Conservation (phyloP, 2,797 vertebrate genomes). For the Fistularia commersonii region DNA sequence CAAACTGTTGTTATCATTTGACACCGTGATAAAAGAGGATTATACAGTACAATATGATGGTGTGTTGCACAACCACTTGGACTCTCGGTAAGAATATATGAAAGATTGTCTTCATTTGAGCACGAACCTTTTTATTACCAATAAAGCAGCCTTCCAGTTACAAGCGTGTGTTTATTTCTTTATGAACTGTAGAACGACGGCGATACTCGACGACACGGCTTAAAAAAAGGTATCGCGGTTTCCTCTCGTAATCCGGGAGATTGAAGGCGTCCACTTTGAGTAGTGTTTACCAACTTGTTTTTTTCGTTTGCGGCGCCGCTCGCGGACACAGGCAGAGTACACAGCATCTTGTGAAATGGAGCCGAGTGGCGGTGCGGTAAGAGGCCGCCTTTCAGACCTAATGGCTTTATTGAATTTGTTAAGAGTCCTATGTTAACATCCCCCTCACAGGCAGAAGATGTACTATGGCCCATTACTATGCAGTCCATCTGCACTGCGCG, state of each 20-base stretch:
- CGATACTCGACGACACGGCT: not conserved
- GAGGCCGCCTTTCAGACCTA: slow-evolving; percentile 59
- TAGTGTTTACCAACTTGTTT: slow-evolving; percentile 41
- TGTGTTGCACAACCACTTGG: slow-evolving; percentile 84
- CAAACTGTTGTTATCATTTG: slow-evolving; percentile 81
- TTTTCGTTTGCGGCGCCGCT: slow-evolving; percentile 32
- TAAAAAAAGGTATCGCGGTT: no score
- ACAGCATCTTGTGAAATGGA: slow-evolving; percentile 54
- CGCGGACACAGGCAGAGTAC: slow-evolving; percentile 26
- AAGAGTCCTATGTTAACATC: slow-evolving; percentile 57
- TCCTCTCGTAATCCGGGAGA: no score
- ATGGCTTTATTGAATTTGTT: slow-evolving; percentile 70
- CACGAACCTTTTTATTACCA: slow-evolving; percentile 87
- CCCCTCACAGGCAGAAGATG: slow-evolving; percentile 39
- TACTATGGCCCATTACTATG: slow-evolving; percentile 35
- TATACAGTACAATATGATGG: slow-evolving; percentile 76
- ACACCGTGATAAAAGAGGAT: slow-evolving; percentile 78
- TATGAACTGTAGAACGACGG: not conserved
- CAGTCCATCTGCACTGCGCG: slow-evolving; percentile 39
- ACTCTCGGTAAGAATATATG: slow-evolving; percentile 82
- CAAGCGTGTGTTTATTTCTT: slow-evolving; percentile 47
- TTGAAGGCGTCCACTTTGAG: not conserved
- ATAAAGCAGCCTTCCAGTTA: slow-evolving; percentile 88
- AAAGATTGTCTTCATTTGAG: slow-evolving; percentile 88
- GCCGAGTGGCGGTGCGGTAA: slow-evolving; percentile 39